These are phyloP conservation scores for Anniella stebbinsi DNA, from an alignment of 2,797 vertebrate genomes.

Conservation along the genomic window DNA sequence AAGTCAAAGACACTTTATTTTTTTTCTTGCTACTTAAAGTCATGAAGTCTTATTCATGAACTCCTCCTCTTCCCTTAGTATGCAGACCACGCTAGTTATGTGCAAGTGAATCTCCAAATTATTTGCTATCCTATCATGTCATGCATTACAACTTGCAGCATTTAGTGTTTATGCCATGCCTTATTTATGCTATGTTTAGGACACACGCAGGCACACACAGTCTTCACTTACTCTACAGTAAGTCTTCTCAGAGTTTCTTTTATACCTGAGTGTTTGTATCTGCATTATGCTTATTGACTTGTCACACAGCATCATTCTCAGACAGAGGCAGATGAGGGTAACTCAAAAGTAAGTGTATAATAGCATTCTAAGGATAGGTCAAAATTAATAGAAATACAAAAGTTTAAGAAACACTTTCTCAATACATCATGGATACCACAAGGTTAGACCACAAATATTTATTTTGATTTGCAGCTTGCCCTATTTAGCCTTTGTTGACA, in stretches of 20 bases:
- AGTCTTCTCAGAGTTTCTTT: background rate
- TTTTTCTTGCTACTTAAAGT: background rate
- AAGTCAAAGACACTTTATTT: background rate
- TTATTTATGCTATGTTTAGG: background rate
- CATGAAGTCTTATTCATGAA: constrained; percentile 7
- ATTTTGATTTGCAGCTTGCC: background rate
- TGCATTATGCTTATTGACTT: background rate
- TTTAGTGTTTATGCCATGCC: background rate
- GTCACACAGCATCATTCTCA: background rate
- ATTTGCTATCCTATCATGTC: background rate
- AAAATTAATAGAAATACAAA: background rate
- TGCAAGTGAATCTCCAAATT: background rate
- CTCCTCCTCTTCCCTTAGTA: background rate
- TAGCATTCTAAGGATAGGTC: no score
- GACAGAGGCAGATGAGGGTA: background rate
- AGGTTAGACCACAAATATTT: background rate
- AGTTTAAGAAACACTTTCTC: background rate
- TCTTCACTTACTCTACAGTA: background rate
- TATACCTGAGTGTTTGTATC: background rate
- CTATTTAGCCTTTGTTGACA: background rate
- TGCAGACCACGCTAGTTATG: background rate
- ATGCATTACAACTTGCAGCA: background rate
- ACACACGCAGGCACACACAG: background rate
- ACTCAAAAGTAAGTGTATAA: background rate
- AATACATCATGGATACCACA: background rate